These are phyloP conservation scores for Oegoconia quadripuncta DNA, from an alignment of 2,888 invertebrate species.

Conservation along the genomic window DNA sequence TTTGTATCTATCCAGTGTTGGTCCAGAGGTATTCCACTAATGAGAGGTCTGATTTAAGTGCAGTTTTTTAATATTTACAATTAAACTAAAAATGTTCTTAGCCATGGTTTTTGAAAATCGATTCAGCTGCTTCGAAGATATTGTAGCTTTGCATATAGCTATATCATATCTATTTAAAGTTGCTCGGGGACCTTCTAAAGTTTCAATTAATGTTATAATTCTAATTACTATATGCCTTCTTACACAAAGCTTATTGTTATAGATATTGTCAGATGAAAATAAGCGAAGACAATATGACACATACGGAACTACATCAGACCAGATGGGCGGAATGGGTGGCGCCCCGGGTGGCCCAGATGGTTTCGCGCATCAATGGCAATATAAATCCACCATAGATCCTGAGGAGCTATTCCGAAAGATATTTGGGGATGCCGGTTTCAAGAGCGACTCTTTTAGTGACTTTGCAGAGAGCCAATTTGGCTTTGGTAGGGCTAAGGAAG, in stretches of 20 bases:
- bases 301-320: conserved; percentile 92
- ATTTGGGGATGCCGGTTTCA: conserved; percentile 92
- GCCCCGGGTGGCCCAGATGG: conserved; percentile 80
- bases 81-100: too few relatives aligned
- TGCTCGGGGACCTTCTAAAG: too few relatives aligned
- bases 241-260: conserved; percentile 17
- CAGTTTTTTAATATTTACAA: too few relatives aligned
- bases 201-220: too few relatives aligned
- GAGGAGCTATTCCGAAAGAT: conserved; percentile 98
- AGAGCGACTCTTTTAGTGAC: conserved; percentile 84
- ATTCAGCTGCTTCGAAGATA: too few relatives aligned
- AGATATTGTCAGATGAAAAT: conserved; percentile 93
- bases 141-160: too few relatives aligned
- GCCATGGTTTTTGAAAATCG: too few relatives aligned
- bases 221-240: too few relatives aligned
- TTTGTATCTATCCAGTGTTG: too few relatives aligned
- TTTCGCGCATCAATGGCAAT: conserved; percentile 89
- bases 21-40: too few relatives aligned
- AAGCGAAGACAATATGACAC: conserved; percentile 97
- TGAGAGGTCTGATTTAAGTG: too few relatives aligned
- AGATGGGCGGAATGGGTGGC: conserved; percentile 87
- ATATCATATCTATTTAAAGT: too few relatives aligned
- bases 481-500: conserved; percentile 95
- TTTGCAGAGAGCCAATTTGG: conserved; percentile 94
- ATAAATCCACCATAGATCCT: conserved; percentile 93